A percentile compares a stretch with the other conserved stretches of the same genome.
Conservation (phyloP, 2,888 invertebrate species). For the Neoascia interrupta region DNA sequence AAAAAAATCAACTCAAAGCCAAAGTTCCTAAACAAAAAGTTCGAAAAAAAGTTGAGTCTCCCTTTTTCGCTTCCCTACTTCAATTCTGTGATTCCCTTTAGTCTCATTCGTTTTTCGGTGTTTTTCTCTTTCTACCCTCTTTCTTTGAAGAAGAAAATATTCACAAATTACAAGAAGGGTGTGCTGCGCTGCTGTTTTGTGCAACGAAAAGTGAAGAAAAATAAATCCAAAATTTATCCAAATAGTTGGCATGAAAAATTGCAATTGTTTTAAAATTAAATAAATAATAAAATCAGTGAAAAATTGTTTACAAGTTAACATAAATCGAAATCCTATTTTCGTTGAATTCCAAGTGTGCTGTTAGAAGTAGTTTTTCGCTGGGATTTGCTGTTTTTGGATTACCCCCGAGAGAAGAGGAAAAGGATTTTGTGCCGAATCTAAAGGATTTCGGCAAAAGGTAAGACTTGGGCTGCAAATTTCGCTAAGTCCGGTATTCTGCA, state of each 20-base stretch:
- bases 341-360: not conserved
- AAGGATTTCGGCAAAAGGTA: no score
- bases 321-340: no score
- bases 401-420: slow-evolving; percentile 30
- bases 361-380: not conserved
- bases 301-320: not conserved
- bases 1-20: slow-evolving; percentile 17
- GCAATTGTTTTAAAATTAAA: slow-evolving; percentile 25
- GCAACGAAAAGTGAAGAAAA: slow-evolving; percentile 58
- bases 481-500: no score
- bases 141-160: slow-evolving; percentile 62
- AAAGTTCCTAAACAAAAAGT: slow-evolving; percentile 39
- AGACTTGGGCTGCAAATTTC: no score
- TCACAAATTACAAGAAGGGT: slow-evolving; percentile 59
- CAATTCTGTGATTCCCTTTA: slow-evolving; percentile 64
- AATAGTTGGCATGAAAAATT: slow-evolving; percentile 53
- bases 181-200: slow-evolving; percentile 66
- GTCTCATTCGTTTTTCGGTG: slow-evolving; percentile 42
- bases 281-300: slow-evolving; percentile 9
- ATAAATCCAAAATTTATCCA: slow-evolving; percentile 41
- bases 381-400: slow-evolving; percentile 40
- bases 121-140: slow-evolving; percentile 45
- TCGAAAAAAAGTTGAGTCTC: slow-evolving; percentile 33
- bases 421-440: slow-evolving; percentile 8
- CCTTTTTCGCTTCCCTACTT: slow-evolving; percentile 53